Percentiles rank a stretch among this genome's conserved stretches.
These are phyloP conservation scores for Micromussa lordhowensis DNA, from an alignment of 92 coral and sea anemone species.

Conservation along the genomic window DNA sequence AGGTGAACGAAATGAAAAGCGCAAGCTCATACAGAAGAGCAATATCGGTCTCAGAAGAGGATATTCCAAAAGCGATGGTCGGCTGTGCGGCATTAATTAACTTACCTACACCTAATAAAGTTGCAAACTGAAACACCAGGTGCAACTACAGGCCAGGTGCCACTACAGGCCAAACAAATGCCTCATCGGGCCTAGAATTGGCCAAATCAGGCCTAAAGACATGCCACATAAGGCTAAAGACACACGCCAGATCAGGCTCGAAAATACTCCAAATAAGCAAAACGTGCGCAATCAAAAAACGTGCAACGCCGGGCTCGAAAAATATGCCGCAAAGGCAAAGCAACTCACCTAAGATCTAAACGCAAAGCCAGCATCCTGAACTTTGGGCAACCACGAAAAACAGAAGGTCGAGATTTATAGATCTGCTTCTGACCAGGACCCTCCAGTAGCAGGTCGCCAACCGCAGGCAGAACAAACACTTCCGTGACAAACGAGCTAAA, in stretches of 20 bases:
- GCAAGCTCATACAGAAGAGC: not conserved
- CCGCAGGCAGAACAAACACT: conserved; percentile 14
- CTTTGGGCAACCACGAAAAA: too few species aligned
- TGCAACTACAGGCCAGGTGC: too few species aligned
- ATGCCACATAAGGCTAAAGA: conserved; percentile 13
- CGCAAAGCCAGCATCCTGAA: conserved; percentile 44
- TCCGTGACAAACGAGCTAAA: conserved; percentile 32
- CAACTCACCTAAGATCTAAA: conserved; percentile 17
- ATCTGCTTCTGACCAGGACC: too few species aligned
- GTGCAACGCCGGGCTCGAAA: not conserved
- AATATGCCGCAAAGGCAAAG: not conserved
- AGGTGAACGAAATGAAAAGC: too few species aligned
- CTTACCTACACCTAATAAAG: not conserved
- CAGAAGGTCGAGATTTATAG: too few species aligned
- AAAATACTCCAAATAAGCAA: not conserved
- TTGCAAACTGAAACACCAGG: not conserved
- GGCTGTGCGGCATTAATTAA: not conserved
- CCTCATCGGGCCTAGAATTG: not conserved
- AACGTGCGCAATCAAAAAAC: not conserved
- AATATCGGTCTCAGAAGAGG: not conserved
- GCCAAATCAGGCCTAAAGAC: not conserved
- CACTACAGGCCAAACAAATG: too few species aligned
- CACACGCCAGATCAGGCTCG: conserved; percentile 7
- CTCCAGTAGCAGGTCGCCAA: conserved; percentile 21
- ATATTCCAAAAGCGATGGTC: too few species aligned